A percentile compares a stretch with the other conserved stretches of the same genome.
These are phyloP conservation scores for Mythimna vitellina DNA, from an alignment of 2,888 invertebrate genomes.

Conservation along the genomic window DNA sequence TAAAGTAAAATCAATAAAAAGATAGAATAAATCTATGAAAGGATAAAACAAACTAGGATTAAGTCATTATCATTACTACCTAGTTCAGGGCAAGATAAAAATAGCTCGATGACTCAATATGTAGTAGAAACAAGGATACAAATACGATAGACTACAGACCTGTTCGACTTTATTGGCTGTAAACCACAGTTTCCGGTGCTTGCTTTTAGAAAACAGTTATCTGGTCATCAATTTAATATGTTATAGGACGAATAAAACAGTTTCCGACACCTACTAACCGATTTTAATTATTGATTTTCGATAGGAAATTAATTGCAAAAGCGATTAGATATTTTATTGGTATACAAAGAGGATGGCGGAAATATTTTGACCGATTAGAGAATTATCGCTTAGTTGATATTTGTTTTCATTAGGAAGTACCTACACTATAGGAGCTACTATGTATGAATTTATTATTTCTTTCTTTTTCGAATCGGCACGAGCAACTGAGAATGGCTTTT, in stretches of 20 bases:
- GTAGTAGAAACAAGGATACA: conserved; percentile 9
- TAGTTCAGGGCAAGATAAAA: conserved; percentile 13
- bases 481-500: background rate
- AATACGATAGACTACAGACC: conserved; percentile 19
- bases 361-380: conserved; percentile 44
- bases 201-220: conserved; percentile 8
- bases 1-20: too few species aligned
- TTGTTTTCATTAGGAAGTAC: conserved; percentile 5
- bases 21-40: background rate
- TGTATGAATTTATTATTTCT: background rate
- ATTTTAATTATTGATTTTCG: conserved; percentile 39
- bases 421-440: background rate
- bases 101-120: conserved; percentile 32
- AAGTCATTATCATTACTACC: conserved; percentile 17
- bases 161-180: conserved; percentile 12
- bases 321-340: conserved; percentile 26
- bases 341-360: conserved; percentile 22
- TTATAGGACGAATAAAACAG: conserved; percentile 1
- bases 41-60: conserved; percentile 2
- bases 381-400: conserved; percentile 8
- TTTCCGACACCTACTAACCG: conserved; percentile 40
- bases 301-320: conserved; percentile 27
- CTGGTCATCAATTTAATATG: background rate
- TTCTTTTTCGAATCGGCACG: background rate
- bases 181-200: conserved; percentile 27